A percentile compares a stretch with the other conserved stretches of the same genome.
These are phyloP conservation scores for Portunus trituberculatus DNA, from an alignment of 1,140 invertebrate species.

Conservation along the genomic window DNA sequence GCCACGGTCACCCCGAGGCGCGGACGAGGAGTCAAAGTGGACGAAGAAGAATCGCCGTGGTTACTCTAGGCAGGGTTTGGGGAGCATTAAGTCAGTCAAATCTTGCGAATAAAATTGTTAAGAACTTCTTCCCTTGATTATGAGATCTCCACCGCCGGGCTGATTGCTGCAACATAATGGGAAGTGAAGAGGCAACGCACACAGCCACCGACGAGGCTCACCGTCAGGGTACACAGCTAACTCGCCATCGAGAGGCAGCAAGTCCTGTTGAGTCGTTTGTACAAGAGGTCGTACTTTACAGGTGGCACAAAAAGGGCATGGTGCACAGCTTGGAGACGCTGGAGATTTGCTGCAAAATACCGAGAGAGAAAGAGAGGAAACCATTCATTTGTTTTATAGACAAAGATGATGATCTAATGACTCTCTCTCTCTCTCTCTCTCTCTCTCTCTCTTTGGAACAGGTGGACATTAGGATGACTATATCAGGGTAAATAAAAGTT, in stretches of 20 bases:
- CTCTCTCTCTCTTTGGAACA: too few relatives aligned
- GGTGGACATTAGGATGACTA: too few relatives aligned
- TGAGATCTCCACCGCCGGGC: background rate
- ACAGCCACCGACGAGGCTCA: too few relatives aligned
- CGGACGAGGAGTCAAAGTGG: background rate
- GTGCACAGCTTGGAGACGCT: too few relatives aligned
- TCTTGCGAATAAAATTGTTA: background rate
- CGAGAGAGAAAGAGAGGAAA: background rate
- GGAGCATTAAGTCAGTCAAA: slow-evolving; percentile 12
- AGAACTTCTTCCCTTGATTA: background rate
- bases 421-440: slow-evolving; percentile 3
- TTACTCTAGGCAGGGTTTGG: background rate
- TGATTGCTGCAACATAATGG: background rate
- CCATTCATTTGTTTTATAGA: background rate
- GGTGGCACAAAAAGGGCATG: background rate
- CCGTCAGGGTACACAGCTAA: too few relatives aligned
- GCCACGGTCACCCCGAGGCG: background rate
- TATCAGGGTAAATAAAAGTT: too few relatives aligned
- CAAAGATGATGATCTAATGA: background rate
- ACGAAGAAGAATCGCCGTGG: background rate
- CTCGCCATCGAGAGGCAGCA: background rate
- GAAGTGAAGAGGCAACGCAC: background rate
- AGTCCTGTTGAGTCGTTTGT: background rate
- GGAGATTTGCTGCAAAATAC: background rate
- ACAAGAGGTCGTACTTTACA: background rate